Base-by-base conservation (phyloP, 2,113 vertebrate species). In the Nothocercus nigrocapillus region DNA sequence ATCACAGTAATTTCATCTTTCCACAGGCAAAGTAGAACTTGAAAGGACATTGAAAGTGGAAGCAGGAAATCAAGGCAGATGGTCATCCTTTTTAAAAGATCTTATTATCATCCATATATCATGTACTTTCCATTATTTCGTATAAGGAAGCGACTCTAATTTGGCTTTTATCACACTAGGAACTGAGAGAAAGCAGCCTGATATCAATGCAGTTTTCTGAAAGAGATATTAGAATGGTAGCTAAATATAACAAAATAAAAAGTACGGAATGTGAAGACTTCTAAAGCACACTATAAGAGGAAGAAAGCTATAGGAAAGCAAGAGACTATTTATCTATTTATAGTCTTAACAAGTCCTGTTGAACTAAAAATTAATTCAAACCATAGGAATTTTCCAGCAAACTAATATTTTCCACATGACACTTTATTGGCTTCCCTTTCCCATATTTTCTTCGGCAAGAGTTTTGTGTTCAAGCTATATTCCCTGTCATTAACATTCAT, bases 231-330 rank as follows among this genome's bases (percentile, higher is more conserved):
- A 56, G 63, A 94, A 74, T 92, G 78, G 77, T 59, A 91, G 83
- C 69, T 89, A 94, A 91, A 94, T 92, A 86, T 68, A 94, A 92
- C 93, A 85, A 93, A 95, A 95, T 85, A 95, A 94, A 97, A 93
- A 85, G 76, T 63, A 95, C 54, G 22, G 84, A 88, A 96, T 59
- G 62, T 40, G 54, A 93, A 95, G 62, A 82, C 49, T 94, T 92
- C 77, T 76, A 72, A 80, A 66, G 51, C 73, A 62, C 19, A 44
- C n/a, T 42, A 4, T 64, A 78, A 85, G 72, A 77, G 51, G 42
- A 74, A 91, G 62, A 87, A 94, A 45, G 44, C 44, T n/a, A 44
- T 18, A 85, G 75, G 69, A 92, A 87, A 81, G 86, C 62, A 79
- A 94, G 78, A 80, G 87, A 58, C 34, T 81, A 84, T 96, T 94